These are phyloP conservation scores for Cliona cf. orientalis DNA, from an alignment of 37 sponge, comb jelly and placozoan species.

Conservation along the genomic window DNA sequence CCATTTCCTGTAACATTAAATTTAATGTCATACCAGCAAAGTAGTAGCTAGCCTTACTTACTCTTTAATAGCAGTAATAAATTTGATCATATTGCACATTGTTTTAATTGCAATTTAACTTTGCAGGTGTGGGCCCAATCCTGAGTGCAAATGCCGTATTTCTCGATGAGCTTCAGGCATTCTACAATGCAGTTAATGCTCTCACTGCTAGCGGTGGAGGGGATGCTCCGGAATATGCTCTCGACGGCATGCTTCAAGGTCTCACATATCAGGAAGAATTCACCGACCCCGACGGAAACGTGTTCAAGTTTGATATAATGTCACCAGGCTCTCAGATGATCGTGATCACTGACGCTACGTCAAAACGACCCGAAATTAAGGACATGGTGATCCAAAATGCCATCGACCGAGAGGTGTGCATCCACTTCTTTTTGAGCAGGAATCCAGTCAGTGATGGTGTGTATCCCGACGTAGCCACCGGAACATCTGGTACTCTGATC, in stretches of 20 bases:
- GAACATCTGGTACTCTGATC: not conserved
- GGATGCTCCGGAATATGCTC: conserved; percentile 45
- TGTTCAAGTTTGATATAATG: not conserved
- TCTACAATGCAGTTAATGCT: not conserved
- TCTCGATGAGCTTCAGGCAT: conserved; percentile 5
- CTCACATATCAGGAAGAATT: not conserved
- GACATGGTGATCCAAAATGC: conserved; percentile 7
- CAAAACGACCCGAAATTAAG: conserved; percentile 21
- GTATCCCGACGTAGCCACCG: not conserved
- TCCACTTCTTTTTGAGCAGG: conserved; percentile 28
- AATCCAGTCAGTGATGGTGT: not conserved
- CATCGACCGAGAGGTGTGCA: not conserved
- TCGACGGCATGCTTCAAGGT: conserved; percentile 21
- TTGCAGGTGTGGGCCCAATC: conserved; percentile 31
- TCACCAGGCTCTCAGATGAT: conserved; percentile 36
- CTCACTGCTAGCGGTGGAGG: conserved; percentile 45
- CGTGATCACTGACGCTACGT: conserved; percentile 39
- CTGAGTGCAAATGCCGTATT: not conserved
- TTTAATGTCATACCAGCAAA: no score
- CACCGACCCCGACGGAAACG: not conserved
- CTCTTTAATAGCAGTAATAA: no score
- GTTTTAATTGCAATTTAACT: not conserved
- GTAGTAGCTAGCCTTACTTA: not conserved
- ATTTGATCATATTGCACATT: not conserved
- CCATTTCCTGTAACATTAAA: not conserved